phyloP scores from a whole-genome alignment of 2,888 invertebrate genomes.

The Cosmopolites sordidus region DNA sequence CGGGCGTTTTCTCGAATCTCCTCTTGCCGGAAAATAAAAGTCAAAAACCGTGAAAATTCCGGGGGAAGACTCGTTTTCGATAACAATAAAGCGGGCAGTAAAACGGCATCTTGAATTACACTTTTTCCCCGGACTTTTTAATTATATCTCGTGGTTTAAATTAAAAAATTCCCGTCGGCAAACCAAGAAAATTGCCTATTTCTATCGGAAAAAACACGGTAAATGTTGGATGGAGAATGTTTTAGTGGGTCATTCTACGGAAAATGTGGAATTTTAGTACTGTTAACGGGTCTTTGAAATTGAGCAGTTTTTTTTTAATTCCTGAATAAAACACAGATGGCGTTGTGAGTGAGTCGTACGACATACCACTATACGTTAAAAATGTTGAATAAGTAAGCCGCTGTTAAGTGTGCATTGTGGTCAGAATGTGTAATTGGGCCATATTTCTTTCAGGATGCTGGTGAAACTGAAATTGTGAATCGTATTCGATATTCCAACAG shows the following conservation, averaged over 20 bases:
- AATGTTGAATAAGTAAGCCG: too few species aligned
- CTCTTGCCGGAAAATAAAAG: slow-evolving; percentile 8
- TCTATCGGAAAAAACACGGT: slow-evolving; percentile 35
- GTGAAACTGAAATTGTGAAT: too few species aligned
- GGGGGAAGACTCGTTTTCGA: slow-evolving; percentile 25
- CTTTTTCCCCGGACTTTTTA: slow-evolving; percentile 26
- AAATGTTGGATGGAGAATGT: slow-evolving; percentile 1
- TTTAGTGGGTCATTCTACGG: slow-evolving; percentile 4
- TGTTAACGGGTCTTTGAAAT: too few species aligned
- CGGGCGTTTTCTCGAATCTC: too few species aligned
- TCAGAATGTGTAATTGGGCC: too few species aligned
- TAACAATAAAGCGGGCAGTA: slow-evolving; percentile 27
- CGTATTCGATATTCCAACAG: too few species aligned
- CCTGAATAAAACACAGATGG: too few species aligned
- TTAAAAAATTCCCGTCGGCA: slow-evolving; percentile 45
- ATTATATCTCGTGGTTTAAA: slow-evolving; percentile 41
- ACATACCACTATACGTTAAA: too few species aligned
- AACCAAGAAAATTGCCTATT: slow-evolving; percentile 49
- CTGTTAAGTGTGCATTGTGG: too few species aligned
- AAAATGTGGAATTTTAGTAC: not conserved
- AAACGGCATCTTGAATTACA: slow-evolving; percentile 26
- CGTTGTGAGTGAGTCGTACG: too few species aligned
- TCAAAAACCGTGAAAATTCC: slow-evolving; percentile 19
- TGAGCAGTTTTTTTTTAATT: too few species aligned
- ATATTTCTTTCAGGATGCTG: too few species aligned